Conservation (phyloP, 2,888 invertebrate genomes). For the Adelognathus sp. region DNA sequence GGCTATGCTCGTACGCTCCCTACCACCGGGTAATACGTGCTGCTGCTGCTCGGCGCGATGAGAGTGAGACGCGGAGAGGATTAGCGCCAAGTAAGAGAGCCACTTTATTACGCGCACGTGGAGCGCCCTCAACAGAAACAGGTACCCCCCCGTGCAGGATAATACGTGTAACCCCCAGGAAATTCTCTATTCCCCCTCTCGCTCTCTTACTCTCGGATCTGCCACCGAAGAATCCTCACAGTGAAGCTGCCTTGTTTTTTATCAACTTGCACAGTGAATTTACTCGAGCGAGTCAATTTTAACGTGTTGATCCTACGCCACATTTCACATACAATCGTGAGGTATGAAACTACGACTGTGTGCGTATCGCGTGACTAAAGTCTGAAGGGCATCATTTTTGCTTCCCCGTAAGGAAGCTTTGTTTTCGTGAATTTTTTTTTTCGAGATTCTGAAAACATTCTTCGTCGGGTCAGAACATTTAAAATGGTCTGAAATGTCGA, state of each 20-base stretch:
- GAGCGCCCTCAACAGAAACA: constrained; percentile 58
- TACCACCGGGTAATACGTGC: constrained; percentile 31
- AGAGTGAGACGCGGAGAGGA: constrained; percentile 41
- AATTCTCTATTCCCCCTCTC: constrained; percentile 50
- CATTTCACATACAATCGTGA: constrained; percentile 10
- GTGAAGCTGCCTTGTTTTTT: constrained; percentile 5
- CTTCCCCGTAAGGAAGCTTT: too few species aligned
- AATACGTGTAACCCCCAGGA: constrained; percentile 66
- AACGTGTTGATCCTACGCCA: not conserved
- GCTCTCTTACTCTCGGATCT: not conserved
- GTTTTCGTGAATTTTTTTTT: too few species aligned
- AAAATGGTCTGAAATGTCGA: too few species aligned
- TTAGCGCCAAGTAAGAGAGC: constrained; percentile 65
- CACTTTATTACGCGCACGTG: constrained; percentile 79
- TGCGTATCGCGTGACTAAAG: too few species aligned
- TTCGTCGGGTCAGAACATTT: too few species aligned
- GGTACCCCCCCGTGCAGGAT: constrained; percentile 48
- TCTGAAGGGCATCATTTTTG: too few species aligned
- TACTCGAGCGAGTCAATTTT: not conserved
- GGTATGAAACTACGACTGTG: not conserved
- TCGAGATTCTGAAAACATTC: too few species aligned
- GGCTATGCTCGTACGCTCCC: constrained; percentile 40
- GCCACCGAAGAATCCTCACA: not conserved
- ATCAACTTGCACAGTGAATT: not conserved
- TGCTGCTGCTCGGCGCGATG: constrained; percentile 20